Percentiles rank a stretch among this genome's conserved stretches.
These are phyloP conservation scores for Oncorhynchus tshawytscha DNA, from an alignment of 2,113 vertebrate species.

Conservation along the genomic window DNA sequence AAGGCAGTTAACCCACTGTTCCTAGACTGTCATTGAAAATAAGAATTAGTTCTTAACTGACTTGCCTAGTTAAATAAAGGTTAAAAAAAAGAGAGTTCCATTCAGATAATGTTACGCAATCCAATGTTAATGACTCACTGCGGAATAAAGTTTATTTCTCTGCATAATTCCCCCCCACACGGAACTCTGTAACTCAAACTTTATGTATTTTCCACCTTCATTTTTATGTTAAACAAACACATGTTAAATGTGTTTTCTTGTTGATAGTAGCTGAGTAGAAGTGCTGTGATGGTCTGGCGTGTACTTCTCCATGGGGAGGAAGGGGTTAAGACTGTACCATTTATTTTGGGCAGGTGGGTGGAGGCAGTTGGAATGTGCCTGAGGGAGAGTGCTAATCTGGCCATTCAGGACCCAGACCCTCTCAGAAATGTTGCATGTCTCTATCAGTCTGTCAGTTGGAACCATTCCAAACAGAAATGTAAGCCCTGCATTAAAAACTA, in stretches of 20 bases:
- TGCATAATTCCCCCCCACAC: too few species aligned
- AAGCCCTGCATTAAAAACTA: not conserved
- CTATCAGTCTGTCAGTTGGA: slow-evolving; percentile 66
- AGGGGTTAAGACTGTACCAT: slow-evolving; percentile 56
- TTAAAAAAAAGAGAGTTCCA: not conserved
- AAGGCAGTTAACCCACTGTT: too few species aligned
- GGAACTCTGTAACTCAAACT: slow-evolving; percentile 12
- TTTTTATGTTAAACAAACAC: too few species aligned
- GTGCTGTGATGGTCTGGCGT: too few species aligned
- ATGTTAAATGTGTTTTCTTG: too few species aligned
- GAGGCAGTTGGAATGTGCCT: slow-evolving; percentile 76
- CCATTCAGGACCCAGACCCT: slow-evolving; percentile 62
- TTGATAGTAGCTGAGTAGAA: too few species aligned
- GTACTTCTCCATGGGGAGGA: slow-evolving; percentile 35
- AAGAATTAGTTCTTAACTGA: too few species aligned
- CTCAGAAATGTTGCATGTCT: slow-evolving; percentile 50
- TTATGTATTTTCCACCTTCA: too few species aligned
- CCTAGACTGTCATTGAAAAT: too few species aligned
- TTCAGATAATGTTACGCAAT: slow-evolving; percentile 56
- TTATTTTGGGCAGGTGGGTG: slow-evolving; percentile 81
- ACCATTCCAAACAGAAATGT: slow-evolving; percentile 50
- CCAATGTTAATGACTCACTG: slow-evolving; percentile 29
- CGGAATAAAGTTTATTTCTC: too few species aligned
- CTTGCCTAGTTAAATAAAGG: too few species aligned
- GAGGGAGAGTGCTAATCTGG: slow-evolving; percentile 75